phyloP scores from a whole-genome alignment of 1,140 invertebrate genomes.

The Trypoxylus dichotomus region DNA sequence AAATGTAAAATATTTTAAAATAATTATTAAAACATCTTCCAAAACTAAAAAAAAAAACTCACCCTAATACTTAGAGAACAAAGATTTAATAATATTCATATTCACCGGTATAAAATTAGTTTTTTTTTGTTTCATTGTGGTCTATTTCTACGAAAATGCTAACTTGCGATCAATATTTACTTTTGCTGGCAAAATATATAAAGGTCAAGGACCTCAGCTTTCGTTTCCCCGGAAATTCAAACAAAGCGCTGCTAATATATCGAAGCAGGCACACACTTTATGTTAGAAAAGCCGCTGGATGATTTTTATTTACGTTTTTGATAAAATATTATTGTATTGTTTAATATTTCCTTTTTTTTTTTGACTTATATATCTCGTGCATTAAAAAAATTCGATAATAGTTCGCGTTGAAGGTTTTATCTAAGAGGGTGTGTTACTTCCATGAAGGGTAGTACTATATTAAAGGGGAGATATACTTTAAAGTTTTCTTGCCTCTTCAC shows the following conservation, averaged over 20 bases:
- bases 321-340: no score
- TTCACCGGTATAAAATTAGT: neutral
- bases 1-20: no score
- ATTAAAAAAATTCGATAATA: no score
- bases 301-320: no score
- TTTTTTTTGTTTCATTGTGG: neutral
- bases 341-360: no score
- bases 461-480: neutral
- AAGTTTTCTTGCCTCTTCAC: neutral
- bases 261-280: neutral
- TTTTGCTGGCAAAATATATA: slow-evolving; percentile 4
- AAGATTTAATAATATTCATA: neutral
- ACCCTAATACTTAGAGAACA: neutral
- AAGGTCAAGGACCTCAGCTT: slow-evolving; percentile 15
- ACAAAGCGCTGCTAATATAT: neutral
- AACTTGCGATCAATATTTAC: neutral
- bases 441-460: neutral
- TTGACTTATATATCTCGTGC: neutral
- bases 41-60: no score
- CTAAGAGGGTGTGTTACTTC: no score
- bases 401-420: no score
- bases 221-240: neutral
- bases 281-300: no score
- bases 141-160: neutral
- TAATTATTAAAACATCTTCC: no score